phyloP scores from a whole-genome alignment of 2,113 vertebrate species.

The Protomyctophum bolini region DNA sequence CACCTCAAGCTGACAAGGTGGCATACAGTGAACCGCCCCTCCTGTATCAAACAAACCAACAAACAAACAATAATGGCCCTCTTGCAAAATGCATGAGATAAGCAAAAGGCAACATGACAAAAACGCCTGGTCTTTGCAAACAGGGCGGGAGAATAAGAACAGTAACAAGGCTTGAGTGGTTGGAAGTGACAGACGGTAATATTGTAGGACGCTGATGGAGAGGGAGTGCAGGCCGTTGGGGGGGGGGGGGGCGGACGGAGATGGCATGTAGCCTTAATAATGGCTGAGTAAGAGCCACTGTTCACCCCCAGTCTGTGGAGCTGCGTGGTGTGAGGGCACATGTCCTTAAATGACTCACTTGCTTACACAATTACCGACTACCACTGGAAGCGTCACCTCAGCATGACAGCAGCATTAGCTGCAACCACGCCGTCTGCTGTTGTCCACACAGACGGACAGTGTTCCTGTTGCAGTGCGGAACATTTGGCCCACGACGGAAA shows the following conservation, averaged over 20 bases:
- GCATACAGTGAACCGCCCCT: conserved; percentile 21
- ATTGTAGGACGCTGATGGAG: conserved; percentile 45
- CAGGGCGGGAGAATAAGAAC: conserved; percentile 32
- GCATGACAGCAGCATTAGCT: too few species aligned
- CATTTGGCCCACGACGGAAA: neutral
- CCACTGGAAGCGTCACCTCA: too few species aligned
- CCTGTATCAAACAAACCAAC: conserved; percentile 42
- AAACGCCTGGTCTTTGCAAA: conserved; percentile 51
- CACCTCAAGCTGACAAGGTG: conserved; percentile 59
- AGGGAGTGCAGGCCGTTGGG: conserved; percentile 46
- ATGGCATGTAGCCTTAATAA: conserved; percentile 41
- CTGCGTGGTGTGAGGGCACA: conserved; percentile 14
- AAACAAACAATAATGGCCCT: conserved; percentile 21
- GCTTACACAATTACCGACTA: too few species aligned
- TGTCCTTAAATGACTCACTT: conserved; percentile 39
- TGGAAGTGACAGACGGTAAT: conserved; percentile 42
- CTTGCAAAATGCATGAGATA: conserved; percentile 23
- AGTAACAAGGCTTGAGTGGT: conserved; percentile 52
- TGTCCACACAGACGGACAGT: too few species aligned
- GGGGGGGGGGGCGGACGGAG: conserved; percentile 3
- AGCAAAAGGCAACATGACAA: conserved; percentile 47
- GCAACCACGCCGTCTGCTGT: too few species aligned
- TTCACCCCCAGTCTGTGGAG: conserved; percentile 28
- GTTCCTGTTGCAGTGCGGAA: neutral
- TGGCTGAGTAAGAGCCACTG: conserved; percentile 40